Evolutionary conservation across 2,113 vertebrate genomes (phyloP).

Genomic region (Labrus mixtus): DNA sequence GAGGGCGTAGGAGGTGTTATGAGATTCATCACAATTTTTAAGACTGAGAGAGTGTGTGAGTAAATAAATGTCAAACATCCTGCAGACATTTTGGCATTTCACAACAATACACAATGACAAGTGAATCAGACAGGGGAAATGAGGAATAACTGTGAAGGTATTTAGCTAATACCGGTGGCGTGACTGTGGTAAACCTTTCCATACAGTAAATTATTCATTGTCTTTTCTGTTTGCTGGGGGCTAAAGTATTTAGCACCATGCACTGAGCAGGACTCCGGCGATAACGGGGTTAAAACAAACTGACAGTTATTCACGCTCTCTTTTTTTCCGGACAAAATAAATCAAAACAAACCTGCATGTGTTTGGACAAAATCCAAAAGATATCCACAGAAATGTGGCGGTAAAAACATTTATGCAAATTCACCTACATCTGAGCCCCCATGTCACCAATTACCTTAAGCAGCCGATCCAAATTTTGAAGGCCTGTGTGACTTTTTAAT

Average conservation of each 20-base stretch:
- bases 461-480: constrained; percentile 8
- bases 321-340: constrained; percentile 42
- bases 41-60: constrained; percentile 31
- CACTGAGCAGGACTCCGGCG: constrained; percentile 29
- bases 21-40: constrained; percentile 43
- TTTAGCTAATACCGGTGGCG: constrained; percentile 35
- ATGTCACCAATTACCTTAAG: constrained; percentile 28
- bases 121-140: constrained; percentile 48
- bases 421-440: background rate
- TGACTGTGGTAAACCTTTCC: constrained; percentile 48
- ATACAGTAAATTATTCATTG: constrained; percentile 51
- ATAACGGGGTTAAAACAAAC: constrained; percentile 39
- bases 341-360: constrained; percentile 28
- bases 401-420: constrained; percentile 48
- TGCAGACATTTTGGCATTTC: constrained; percentile 53
- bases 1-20: constrained; percentile 28
- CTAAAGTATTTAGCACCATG: constrained; percentile 42
- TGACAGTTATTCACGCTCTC: constrained; percentile 30
- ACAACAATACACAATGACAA: constrained; percentile 52
- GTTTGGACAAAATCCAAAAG: constrained; percentile 55
- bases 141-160: constrained; percentile 46
- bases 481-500: background rate
- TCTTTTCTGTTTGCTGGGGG: constrained; percentile 36
- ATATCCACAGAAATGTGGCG: constrained; percentile 4
- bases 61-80: constrained; percentile 39